A percentile compares a stretch with the other conserved stretches of the same genome.
phyloP scores from a whole-genome alignment of 2,797 vertebrate species.

The Syngnathus acus region DNA sequence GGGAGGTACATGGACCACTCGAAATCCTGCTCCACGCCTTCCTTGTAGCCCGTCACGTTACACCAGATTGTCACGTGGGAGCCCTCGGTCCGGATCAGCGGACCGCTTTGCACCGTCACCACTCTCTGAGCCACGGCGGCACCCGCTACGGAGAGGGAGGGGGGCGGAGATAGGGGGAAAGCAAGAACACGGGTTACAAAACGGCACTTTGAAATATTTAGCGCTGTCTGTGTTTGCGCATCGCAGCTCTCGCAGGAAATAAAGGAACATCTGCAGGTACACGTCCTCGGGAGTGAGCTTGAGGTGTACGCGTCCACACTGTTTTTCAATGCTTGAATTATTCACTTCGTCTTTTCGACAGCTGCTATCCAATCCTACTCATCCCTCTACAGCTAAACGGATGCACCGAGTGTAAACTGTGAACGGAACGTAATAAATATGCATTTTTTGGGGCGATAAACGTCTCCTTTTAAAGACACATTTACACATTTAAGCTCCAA shows the following conservation, averaged over 20 bases:
- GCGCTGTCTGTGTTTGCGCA: conserved; percentile 23
- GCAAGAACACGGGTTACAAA: conserved; percentile 49
- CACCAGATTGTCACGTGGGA: conserved; percentile 82
- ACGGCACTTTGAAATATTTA: conserved; percentile 52
- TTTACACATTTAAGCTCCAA: background rate
- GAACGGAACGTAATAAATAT: background rate
- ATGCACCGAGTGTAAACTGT: background rate
- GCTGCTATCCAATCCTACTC: conserved; percentile 23
- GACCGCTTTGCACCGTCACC: conserved; percentile 78
- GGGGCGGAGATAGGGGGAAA: conserved; percentile 11
- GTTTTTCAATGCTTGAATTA: conserved; percentile 4
- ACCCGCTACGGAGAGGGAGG: conserved; percentile 43
- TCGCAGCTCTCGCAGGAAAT: conserved; percentile 30
- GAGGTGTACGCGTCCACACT: conserved; percentile 15
- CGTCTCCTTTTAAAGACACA: background rate
- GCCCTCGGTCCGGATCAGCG: conserved; percentile 74
- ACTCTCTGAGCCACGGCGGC: conserved; percentile 67
- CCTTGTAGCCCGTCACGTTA: conserved; percentile 77
- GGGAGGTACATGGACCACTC: conserved; percentile 87
- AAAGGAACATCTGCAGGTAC: conserved; percentile 29
- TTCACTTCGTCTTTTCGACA: conserved; percentile 9
- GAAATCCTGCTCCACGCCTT: conserved; percentile 78
- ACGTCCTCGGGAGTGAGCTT: conserved; percentile 23
- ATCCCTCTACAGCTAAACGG: conserved; percentile 3
- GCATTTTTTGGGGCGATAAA: background rate